Percentiles rank a stretch among this genome's conserved stretches.
Evolutionary conservation across 1,140 invertebrate genomes (phyloP).

Genomic region (Drosophila lowei): DNA sequence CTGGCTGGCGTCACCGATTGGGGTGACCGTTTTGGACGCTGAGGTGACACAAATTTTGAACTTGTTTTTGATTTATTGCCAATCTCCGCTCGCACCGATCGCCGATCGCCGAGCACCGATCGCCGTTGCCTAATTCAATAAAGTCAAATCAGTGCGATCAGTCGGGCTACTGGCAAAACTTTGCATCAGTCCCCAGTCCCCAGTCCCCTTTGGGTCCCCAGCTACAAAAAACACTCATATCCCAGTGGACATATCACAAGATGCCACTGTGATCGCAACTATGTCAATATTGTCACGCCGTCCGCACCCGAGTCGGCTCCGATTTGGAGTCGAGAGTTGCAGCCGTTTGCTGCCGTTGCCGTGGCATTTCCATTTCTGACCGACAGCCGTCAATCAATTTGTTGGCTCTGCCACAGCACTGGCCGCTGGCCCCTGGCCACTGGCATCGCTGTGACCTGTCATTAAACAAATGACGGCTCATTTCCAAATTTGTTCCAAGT

Average conservation of each 20-base stretch:
- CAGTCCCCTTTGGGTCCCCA: too few relatives aligned
- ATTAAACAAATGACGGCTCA: conserved; percentile 78
- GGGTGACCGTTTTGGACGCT: conserved; percentile 38
- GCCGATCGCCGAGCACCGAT: conserved; percentile 1
- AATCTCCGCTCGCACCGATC: conserved; percentile 20
- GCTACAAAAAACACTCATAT: conserved; percentile 7
- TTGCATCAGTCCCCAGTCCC: conserved; percentile 38
- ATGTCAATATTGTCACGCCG: conserved; percentile 69
- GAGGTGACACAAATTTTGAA: conserved; percentile 70
- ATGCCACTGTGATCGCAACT: conserved; percentile 51
- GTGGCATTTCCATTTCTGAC: conserved; percentile 69
- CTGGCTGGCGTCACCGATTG: conserved; percentile 1
- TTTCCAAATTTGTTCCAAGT: conserved; percentile 65
- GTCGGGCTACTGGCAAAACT: conserved; percentile 11
- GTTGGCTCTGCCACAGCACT: conserved; percentile 49
- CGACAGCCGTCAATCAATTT: conserved; percentile 79
- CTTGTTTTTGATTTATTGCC: conserved; percentile 63
- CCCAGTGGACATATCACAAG: conserved; percentile 30
- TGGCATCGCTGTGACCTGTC: conserved; percentile 41
- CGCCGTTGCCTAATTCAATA: conserved; percentile 63
- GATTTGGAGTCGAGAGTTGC: background rate
- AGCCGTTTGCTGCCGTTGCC: conserved; percentile 20
- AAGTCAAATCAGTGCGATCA: conserved; percentile 64
- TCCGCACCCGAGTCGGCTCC: conserved; percentile 45
- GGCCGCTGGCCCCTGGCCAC: too few relatives aligned